These are phyloP conservation scores for Rhinopithecus roxellana DNA, from an alignment of 2,113 vertebrate genomes.

Conservation along the genomic window DNA sequence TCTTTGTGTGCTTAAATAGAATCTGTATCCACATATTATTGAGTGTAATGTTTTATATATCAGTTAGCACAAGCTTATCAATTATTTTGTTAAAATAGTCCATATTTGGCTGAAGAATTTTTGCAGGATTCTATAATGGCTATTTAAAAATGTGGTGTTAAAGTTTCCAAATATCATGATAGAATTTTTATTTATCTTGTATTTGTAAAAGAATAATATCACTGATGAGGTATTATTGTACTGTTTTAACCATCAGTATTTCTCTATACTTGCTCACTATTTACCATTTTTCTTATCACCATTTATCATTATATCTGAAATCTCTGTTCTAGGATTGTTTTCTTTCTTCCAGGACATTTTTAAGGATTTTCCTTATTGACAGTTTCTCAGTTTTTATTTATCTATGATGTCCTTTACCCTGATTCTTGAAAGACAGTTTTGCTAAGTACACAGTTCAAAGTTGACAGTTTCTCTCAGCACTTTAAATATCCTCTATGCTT, in stretches of 20 bases:
- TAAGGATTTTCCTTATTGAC: conserved; percentile 1
- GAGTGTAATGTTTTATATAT: not conserved
- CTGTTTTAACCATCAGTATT: not conserved
- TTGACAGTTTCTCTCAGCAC: not conserved
- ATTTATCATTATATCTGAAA: not conserved
- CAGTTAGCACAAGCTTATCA: not conserved
- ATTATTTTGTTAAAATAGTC: not conserved
- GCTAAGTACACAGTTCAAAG: not conserved
- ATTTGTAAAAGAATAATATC: not conserved
- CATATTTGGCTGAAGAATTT: not conserved
- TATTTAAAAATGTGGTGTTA: not conserved
- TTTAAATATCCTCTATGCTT: not conserved
- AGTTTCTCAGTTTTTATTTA: not conserved
- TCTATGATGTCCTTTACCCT: not conserved
- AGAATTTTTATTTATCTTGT: not conserved
- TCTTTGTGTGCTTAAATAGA: not conserved
- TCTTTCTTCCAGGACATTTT: conserved; percentile 9
- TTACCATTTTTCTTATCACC: not conserved
- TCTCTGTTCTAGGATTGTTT: not conserved
- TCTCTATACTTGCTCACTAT: not conserved
- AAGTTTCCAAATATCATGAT: not conserved
- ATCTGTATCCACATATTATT: not conserved
- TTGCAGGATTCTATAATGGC: not conserved
- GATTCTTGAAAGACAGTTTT: conserved; percentile 5
- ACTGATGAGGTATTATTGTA: not conserved